Conservation (phyloP, 1,140 invertebrate genomes). For the Cydia pomonella region DNA sequence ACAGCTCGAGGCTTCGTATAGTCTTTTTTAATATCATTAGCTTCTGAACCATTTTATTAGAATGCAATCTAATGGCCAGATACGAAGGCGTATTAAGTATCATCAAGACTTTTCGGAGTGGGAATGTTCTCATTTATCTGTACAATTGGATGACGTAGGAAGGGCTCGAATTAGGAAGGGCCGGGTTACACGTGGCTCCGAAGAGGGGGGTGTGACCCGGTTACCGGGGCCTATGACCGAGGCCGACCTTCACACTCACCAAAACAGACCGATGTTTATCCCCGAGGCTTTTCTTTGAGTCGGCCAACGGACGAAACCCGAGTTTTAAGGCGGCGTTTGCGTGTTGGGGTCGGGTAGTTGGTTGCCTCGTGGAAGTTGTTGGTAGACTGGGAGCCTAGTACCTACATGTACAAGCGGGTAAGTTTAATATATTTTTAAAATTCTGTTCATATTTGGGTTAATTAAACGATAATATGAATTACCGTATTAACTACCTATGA, state of each 20-base stretch:
- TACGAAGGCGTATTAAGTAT: neutral
- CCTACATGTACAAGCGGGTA: no score
- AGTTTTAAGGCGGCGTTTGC: neutral
- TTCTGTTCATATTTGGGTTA: no score
- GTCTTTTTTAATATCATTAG: no score
- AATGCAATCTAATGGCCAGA: no score
- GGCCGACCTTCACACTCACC: conserved; percentile 71
- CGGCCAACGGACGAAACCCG: neutral
- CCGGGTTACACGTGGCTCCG: conserved; percentile 29
- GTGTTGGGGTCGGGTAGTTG: neutral
- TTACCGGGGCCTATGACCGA: conserved; percentile 71
- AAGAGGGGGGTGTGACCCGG: conserved; percentile 63
- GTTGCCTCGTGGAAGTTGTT: neutral
- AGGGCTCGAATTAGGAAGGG: conserved; percentile 27
- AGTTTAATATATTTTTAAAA: no score
- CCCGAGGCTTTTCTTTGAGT: conserved; percentile 9
- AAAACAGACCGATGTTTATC: conserved; percentile 13
- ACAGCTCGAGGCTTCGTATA: no score
- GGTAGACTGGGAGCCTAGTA: no score
- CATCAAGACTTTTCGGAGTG: neutral
- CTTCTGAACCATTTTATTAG: no score
- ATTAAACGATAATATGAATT: no score
- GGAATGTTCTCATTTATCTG: neutral
- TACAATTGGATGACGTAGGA: conserved; percentile 9
- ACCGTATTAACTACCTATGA: no score